Base-by-base conservation (phyloP, 2,888 invertebrate species). In the Dilophus febrilis region DNA sequence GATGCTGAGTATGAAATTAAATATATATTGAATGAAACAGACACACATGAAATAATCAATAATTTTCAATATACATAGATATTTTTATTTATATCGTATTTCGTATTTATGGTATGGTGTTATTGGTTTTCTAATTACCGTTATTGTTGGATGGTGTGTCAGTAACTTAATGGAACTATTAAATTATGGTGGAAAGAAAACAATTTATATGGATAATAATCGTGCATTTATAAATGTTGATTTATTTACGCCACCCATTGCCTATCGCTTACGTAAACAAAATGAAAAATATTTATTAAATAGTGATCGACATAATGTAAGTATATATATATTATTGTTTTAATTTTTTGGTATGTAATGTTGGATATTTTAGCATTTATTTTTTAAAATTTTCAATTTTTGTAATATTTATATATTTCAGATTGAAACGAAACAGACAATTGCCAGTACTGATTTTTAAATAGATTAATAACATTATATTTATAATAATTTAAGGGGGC, bases 71-170 rank as follows among this genome's bases (percentile, higher is more conserved):
- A n/a, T n/a, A n/a, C n/a, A n/a, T 8, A 47, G 57, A 54, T 75
- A 71, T 51, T 72, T 76, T 50, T 80, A 75, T 63, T 56, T 77
- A n/a, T 77, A 76, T 51, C 68, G 74, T 47, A 61, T 82, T 18
- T 82, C 82, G 0, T 82, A 81, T 51, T 66, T 79, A 66, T 81
- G 79, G 73, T 78, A 76, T 40, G 73, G 76, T 1, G 62, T 67
- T 1, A 46, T 72, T 14, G 74, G 74, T 18, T 56, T 70, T 32
- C 10, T 65, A 0, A 47, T 64, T 3, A 66, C 73, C 2, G 48
- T 72, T 22, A 33, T 68, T 5, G 52, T 67, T 16, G 76, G 76
- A 27, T 64, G 66, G 42, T 4, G 68, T 2, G 52, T 61, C 2
- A 75, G 75, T 49, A 53, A 59, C 39, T 42, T 67, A 4, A 54